These are phyloP conservation scores for Dilophus febrilis DNA, from an alignment of 2,888 invertebrate genomes.

Conservation along the genomic window DNA sequence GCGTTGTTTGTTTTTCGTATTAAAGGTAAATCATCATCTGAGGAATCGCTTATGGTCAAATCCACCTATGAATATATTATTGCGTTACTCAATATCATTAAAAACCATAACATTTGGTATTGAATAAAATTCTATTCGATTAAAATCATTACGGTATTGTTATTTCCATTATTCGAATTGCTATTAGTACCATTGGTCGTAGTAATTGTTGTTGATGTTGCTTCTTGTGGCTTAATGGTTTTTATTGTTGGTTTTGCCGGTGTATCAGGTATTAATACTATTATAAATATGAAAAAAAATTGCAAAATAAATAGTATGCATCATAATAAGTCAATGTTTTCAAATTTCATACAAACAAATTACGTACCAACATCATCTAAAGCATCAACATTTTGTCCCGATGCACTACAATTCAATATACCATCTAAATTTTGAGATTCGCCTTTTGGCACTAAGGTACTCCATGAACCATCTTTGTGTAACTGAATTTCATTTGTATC, in stretches of 20 bases:
- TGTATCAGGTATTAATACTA: too few species aligned
- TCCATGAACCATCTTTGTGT: conserved; percentile 73
- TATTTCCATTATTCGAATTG: too few species aligned
- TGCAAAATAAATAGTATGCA: background rate
- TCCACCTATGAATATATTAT: too few species aligned
- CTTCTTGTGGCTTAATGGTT: conserved; percentile 18
- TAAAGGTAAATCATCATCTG: conserved; percentile 48
- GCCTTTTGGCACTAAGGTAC: conserved; percentile 48
- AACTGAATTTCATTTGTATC: conserved; percentile 70
- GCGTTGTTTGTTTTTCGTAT: conserved; percentile 35
- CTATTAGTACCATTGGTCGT: too few species aligned
- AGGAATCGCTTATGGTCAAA: conserved; percentile 55
- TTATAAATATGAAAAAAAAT: background rate
- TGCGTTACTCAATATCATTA: too few species aligned
- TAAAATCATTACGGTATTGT: conserved; percentile 1
- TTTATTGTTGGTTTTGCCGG: too few species aligned
- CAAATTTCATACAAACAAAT: background rate
- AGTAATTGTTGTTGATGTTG: conserved; percentile 24
- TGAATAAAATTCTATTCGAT: background rate
- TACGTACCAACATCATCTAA: conserved; percentile 54
- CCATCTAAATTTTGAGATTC: conserved; percentile 36
- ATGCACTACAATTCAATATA: conserved; percentile 21
- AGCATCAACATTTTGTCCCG: conserved; percentile 45
- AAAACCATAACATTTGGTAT: background rate
- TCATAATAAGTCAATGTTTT: background rate